Evolutionary conservation across 1,140 invertebrate genomes (phyloP), one percentile per base, ranked within the genome.

Genomic region (Eueides isabella): DNA sequence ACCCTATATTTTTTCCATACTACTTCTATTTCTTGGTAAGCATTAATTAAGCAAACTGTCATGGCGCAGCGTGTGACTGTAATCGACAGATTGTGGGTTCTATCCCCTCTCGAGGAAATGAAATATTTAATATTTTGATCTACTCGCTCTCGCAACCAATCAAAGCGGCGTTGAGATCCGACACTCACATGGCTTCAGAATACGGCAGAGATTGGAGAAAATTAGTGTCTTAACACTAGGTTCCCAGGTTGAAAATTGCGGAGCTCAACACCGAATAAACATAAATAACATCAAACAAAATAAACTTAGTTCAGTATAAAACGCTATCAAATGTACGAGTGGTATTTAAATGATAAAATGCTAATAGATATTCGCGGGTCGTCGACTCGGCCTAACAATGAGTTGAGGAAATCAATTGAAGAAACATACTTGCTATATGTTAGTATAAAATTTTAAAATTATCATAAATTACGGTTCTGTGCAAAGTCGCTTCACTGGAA

Each of bases 351-450:
- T 55, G 78, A 79, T 79, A 74, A 79, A 77, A 77, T 76, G 74
- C 78, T 76, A 79, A 79, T 76, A 62, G 61, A 64, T 74, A 41
- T 38, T 67, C 31, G 72, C 29, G 66, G 78, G 70, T 61, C 72
- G 75, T 74, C 61, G 67, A 74, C 72, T 63, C 61, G 31, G 11
- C 35, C 28, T 55, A 75, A 80, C 78, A 80, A 75, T 77, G 70
- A 23, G 35, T n/a, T 19, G 33, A 38, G n/a, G 35, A 19, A 71
- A 38, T 71, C 48, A 28, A 61, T 61, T 61, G 48, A 67, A 16
- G 61, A 48, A 48, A 67, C 16, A 16, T 33, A 55, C 48, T 55
- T 26, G 23, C 48, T 55, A 26, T 55, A 55, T 55, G 12, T 55
- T 16, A 44, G 16, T 55, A n/a, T 55, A 44, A 2, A 44, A 44